Base-by-base conservation (phyloP, 1,140 invertebrate species). In the Pinna nobilis region DNA sequence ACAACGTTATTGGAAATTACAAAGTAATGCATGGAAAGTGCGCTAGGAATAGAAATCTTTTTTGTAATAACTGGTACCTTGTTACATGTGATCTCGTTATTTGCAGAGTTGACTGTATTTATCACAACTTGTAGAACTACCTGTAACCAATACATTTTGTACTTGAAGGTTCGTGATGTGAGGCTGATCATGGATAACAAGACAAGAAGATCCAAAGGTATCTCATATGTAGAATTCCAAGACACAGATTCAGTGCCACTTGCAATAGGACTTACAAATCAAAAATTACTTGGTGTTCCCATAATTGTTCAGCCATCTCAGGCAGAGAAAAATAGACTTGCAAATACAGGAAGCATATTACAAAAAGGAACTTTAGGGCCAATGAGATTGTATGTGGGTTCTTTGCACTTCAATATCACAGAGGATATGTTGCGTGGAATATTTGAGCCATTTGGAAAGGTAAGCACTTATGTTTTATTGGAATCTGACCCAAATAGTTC, bases 121-220 rank as follows among this genome's bases (percentile, higher is more conserved):
- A n/a, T n/a, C n/a, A n/a, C n/a, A n/a, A n/a, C n/a, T n/a, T n/a
- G n/a, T n/a, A n/a, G n/a, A n/a, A n/a, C n/a, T n/a, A n/a, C n/a
- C n/a, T n/a, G n/a, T n/a, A n/a, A n/a, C n/a, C n/a, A n/a, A n/a
- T n/a, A n/a, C n/a, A n/a, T n/a, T n/a, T n/a, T 70, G 50, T 47
- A 66, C 7, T 79, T 79, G 25, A 77, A 92, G 91, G 91, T 93
- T 25, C 93, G 97, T 81, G 98, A 99, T 92, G 98, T 99, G 11
- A 92, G 97, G 85, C 93, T 99, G 74, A 99, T 99, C 50, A 98
- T 97, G 49, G 99, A 99, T 89, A 99, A 99, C 88, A 99, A 99
- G 90, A 99, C 98, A 0, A 93, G 98, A 81, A 91, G 98, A 78
- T 99, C 99, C 81, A 99, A 99, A 91, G 98, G 98, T 61, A 99